Evolutionary conservation across 2,113 vertebrate species (phyloP).

Genomic region (rabbit (Oryctolagus cuniculus)): DNA sequence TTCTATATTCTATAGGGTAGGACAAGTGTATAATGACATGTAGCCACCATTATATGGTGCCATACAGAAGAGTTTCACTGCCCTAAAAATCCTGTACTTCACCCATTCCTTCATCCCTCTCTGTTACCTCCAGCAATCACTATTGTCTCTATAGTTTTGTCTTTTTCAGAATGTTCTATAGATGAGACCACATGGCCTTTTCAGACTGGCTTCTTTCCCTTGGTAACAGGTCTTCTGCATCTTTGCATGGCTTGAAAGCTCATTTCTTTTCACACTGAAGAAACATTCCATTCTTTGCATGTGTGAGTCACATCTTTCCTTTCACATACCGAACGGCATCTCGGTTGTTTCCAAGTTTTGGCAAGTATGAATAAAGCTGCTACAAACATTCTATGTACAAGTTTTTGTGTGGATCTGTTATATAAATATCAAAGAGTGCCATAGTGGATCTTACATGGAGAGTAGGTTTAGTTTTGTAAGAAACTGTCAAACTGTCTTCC

Average conservation of each 20-base stretch:
- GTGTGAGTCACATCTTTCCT: background rate
- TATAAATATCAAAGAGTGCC: background rate
- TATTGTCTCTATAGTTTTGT: background rate
- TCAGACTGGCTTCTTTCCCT: background rate
- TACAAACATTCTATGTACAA: background rate
- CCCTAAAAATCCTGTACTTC: background rate
- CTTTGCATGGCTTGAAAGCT: background rate
- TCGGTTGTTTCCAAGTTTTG: background rate
- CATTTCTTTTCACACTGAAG: background rate
- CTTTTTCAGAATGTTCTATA: background rate
- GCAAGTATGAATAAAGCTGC: background rate
- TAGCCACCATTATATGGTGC: too few relatives aligned
- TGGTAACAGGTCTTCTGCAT: background rate
- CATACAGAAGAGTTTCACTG: background rate
- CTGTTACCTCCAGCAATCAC: background rate
- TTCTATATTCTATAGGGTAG: background rate
- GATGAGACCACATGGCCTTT: background rate
- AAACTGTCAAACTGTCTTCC: background rate
- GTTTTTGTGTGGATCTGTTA: background rate
- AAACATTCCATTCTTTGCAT: background rate
- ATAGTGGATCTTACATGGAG: background rate
- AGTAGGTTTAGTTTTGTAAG: background rate
- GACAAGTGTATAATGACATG: background rate
- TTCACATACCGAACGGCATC: background rate
- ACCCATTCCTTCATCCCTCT: background rate